Evolutionary conservation across 1,140 invertebrate species (phyloP), one percentile per base, ranked within the genome.

Genomic region (Diabrotica undecimpunctata): DNA sequence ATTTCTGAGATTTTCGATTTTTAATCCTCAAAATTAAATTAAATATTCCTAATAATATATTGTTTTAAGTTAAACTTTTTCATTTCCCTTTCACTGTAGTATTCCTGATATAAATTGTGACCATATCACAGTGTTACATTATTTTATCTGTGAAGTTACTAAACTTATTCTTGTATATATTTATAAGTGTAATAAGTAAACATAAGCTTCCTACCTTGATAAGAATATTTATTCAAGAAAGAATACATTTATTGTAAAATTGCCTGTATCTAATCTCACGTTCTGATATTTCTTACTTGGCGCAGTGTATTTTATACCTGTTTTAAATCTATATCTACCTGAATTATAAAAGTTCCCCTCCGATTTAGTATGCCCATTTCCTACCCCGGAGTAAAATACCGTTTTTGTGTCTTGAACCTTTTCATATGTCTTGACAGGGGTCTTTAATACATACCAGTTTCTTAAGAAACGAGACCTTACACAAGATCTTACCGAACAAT

Each of bases 341-440:
- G 70, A 69, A 63, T 59, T 57, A 67, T 67, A 67, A 67, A 66
- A 55, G 46, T 61, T 61, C 59, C 61, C 51, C 61, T 62, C 39
- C 37, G 36, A 62, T 62, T 54, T 62, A 39, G 53, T 54, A 54
- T 38, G 39, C 61, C 61, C 39, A 70, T 65, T 70, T 66, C 66
- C 63, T 67, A 70, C 62, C 65, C 69, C 60, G 57, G 35, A 64
- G 69, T 64, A 64, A 66, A 67, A 70, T 70, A 67, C 66, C 69
- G 69, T 70, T 63, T 70, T 64, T 70, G 66, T 67, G 56, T 63
- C 64, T 52, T 41, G 69, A 66, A 60, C 65, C 69, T 70, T 70
- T 70, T 70, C 66, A 66, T 70, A 46, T 54, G 67, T 56, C 66
- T 66, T 70, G 66, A 70, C 69, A 70, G 69, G 69, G 69, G 69